Conservation (phyloP, 2,888 invertebrate genomes). For the Dolichomitus sp. region DNA sequence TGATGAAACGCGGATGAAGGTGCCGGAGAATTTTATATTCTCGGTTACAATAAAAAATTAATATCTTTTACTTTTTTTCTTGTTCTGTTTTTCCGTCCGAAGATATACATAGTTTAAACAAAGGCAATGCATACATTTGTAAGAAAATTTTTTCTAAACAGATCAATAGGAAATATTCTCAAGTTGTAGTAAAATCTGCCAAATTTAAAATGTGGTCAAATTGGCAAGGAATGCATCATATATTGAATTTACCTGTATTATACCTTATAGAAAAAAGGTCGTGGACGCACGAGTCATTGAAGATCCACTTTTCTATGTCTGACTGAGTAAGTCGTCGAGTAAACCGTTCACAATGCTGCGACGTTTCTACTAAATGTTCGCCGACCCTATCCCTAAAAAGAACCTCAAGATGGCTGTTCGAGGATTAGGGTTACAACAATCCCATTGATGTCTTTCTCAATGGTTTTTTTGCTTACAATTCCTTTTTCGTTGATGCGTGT, state of each 20-base stretch:
- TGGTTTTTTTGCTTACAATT: constrained; percentile 55
- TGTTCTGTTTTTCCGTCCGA: no score
- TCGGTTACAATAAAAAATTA: no score
- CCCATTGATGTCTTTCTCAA: constrained; percentile 63
- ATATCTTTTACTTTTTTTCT: no score
- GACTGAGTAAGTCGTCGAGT: constrained; percentile 46
- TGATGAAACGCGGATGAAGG: no score
- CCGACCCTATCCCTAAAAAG: constrained; percentile 41
- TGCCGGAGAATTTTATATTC: no score
- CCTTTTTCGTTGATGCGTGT: constrained; percentile 76
- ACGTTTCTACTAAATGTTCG: constrained; percentile 34
- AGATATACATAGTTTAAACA: no score
- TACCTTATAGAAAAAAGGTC: constrained; percentile 9
- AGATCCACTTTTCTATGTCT: constrained; percentile 46
- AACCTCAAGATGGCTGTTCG: constrained; percentile 43
- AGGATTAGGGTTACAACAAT: constrained; percentile 65
- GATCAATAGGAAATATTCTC: no score
- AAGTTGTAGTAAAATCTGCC: no score
- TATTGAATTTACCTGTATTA: constrained; percentile 12
- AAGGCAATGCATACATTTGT: no score
- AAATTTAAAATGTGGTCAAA: no score
- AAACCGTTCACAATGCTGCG: constrained; percentile 47
- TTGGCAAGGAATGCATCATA: neutral
- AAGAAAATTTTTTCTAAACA: no score
- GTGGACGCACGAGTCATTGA: constrained; percentile 53